These are phyloP conservation scores for Apostichopus leukothele DNA, from an alignment of 53 echinoderm and acorn worm species.

Conservation along the genomic window DNA sequence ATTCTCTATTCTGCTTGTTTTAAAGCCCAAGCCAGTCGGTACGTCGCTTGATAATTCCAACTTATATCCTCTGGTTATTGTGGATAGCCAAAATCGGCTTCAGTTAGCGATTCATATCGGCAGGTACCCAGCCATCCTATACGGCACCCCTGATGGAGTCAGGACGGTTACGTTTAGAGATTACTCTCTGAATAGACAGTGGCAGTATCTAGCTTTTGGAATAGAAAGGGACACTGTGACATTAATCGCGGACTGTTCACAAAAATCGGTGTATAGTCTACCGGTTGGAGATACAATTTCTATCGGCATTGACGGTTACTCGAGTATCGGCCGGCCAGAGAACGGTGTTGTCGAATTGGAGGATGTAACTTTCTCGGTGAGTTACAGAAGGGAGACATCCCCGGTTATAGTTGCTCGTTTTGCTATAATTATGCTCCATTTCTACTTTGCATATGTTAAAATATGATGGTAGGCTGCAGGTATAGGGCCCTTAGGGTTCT, in stretches of 20 bases:
- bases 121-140: conserved; percentile 65
- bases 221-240: conserved; percentile 59
- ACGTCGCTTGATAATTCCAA: conserved; percentile 46
- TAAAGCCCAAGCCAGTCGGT: conserved; percentile 56
- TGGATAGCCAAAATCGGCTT: conserved; percentile 59
- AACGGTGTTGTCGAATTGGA: conserved; percentile 25
- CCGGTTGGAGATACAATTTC: conserved; percentile 38
- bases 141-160: conserved; percentile 54
- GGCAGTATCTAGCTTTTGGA: conserved; percentile 81
- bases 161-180: conserved; percentile 27
- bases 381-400: neutral
- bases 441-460: neutral
- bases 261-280: conserved; percentile 24
- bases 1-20: conserved; percentile 75
- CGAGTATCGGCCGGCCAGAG: conserved; percentile 55
- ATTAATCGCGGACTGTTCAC: conserved; percentile 72
- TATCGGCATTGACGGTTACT: conserved; percentile 48
- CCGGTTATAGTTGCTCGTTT: too few species aligned
- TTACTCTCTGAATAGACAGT: conserved; percentile 53
- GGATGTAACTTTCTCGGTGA: conserved; percentile 20
- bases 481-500: too few species aligned
- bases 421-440: too few species aligned
- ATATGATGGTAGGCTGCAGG: too few species aligned
- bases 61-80: conserved; percentile 70
- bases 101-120: conserved; percentile 68